Conservation (phyloP, 92 coral and sea anemone genomes). For the Phymanthus crucifer region DNA sequence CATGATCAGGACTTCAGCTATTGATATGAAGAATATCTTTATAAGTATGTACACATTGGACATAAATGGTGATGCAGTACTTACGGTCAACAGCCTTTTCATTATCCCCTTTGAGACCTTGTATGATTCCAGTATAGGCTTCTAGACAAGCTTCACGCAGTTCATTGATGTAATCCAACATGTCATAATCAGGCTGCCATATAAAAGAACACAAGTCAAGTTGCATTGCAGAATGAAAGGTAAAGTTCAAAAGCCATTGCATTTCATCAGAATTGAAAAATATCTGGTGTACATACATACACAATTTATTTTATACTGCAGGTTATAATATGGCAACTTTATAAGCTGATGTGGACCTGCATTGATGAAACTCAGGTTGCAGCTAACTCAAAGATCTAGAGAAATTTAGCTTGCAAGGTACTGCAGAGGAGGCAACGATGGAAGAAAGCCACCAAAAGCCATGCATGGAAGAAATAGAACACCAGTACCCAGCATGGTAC, state of each 20-base stretch:
- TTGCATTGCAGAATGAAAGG: background rate
- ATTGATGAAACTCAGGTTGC: too few relatives aligned
- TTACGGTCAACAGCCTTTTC: conserved; percentile 50
- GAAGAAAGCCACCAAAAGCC: too few relatives aligned
- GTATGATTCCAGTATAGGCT: conserved; percentile 98
- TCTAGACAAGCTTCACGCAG: conserved; percentile 92
- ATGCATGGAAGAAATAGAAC: conserved; percentile 1
- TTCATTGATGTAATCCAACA: conserved; percentile 94
- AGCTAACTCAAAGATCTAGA: too few relatives aligned
- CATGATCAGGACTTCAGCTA: conserved; percentile 64
- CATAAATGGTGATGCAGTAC: background rate
- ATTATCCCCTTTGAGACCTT: conserved; percentile 89
- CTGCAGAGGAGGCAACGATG: too few relatives aligned
- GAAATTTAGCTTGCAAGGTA: too few relatives aligned
- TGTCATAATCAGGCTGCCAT: conserved; percentile 83
- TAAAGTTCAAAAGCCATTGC: background rate
- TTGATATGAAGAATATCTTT: background rate
- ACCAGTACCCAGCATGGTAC: too few relatives aligned
- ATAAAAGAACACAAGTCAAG: background rate
- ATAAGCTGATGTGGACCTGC: too few relatives aligned
- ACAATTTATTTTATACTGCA: too few relatives aligned
- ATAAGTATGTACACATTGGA: background rate
- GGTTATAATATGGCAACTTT: too few relatives aligned
- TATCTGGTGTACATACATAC: too few relatives aligned
- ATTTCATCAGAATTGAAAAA: too few relatives aligned